Percentiles rank a stretch among this genome's conserved stretches.
Conservation (phyloP, 2,113 vertebrate species). For the Dipodomys ordii region DNA sequence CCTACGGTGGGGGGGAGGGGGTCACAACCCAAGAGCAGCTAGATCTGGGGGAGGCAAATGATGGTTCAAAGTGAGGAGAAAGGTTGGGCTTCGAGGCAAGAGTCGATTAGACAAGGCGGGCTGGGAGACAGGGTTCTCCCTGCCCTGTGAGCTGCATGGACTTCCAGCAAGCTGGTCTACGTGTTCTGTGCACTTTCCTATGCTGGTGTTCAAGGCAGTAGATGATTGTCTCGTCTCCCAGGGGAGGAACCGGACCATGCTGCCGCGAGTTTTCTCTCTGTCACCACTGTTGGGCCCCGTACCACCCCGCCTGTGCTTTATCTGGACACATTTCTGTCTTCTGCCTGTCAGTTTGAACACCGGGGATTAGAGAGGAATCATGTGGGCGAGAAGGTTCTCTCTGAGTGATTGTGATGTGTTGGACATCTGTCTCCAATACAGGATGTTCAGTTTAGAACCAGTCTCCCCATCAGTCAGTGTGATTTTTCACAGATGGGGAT, state of each 20-base stretch:
- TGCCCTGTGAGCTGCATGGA: fast-evolving
- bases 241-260: not conserved
- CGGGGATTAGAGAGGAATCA: conserved; percentile 47
- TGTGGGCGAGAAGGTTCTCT: conserved; percentile 59
- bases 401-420: conserved; percentile 67
- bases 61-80: not conserved
- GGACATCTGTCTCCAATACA: conserved; percentile 77
- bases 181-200: not conserved
- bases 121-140: not conserved
- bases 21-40: not conserved
- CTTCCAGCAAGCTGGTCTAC: not conserved
- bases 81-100: not conserved
- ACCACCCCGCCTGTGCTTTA: not conserved
- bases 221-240: fast-evolving
- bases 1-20: not conserved
- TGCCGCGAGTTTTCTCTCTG: not conserved
- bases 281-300: not conserved
- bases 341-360: conserved; percentile 55
- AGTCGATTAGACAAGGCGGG: no score
- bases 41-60: not conserved
- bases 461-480: conserved; percentile 64
- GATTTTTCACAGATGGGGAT: conserved; percentile 80
- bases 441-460: conserved; percentile 58
- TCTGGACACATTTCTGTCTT: conserved; percentile 62
- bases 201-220: not conserved